phyloP scores from a whole-genome alignment of 1,140 invertebrate genomes.

The Drosophila simulans region DNA sequence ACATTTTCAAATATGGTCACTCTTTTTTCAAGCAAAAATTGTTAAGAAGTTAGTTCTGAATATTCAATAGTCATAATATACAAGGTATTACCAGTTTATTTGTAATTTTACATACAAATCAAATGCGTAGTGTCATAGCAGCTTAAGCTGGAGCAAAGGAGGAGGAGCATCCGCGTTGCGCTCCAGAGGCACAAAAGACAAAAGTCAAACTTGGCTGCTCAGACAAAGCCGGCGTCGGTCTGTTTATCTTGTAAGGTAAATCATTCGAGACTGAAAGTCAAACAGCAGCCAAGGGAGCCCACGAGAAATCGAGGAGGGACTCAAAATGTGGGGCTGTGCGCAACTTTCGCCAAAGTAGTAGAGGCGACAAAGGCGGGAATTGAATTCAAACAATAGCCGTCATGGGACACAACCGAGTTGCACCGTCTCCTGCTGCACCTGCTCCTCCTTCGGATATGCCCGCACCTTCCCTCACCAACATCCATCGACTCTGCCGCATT shows the following conservation, averaged over 20 bases:
- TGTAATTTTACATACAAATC: too few species aligned
- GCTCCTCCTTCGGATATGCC: neutral
- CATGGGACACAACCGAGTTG: constrained; percentile 56
- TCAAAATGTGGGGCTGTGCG: neutral
- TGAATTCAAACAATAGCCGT: constrained; percentile 79
- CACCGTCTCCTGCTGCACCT: constrained; percentile 15
- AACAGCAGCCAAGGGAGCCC: constrained; percentile 51
- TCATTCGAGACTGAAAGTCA: constrained; percentile 83
- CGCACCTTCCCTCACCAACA: neutral
- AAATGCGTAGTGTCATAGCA: constrained; percentile 5
- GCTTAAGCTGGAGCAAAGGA: neutral
- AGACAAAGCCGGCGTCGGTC: constrained; percentile 61
- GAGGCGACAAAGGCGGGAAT: constrained; percentile 81
- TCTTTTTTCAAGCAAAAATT: too few species aligned
- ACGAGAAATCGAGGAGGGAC: constrained; percentile 16
- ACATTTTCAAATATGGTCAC: too few species aligned
- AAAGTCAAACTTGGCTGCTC: constrained; percentile 76
- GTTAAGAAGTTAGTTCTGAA: too few species aligned
- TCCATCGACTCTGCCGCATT: constrained; percentile 51
- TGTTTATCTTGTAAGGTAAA: constrained; percentile 83
- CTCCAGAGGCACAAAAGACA: constrained; percentile 56
- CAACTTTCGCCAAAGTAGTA: constrained; percentile 79
- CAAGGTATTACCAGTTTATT: too few species aligned
- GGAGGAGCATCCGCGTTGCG: neutral
- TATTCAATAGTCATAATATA: too few species aligned